A percentile compares a stretch with the other conserved stretches of the same genome.
Conservation (phyloP, 1,140 invertebrate species). For the Drosophila pseudoobscura region DNA sequence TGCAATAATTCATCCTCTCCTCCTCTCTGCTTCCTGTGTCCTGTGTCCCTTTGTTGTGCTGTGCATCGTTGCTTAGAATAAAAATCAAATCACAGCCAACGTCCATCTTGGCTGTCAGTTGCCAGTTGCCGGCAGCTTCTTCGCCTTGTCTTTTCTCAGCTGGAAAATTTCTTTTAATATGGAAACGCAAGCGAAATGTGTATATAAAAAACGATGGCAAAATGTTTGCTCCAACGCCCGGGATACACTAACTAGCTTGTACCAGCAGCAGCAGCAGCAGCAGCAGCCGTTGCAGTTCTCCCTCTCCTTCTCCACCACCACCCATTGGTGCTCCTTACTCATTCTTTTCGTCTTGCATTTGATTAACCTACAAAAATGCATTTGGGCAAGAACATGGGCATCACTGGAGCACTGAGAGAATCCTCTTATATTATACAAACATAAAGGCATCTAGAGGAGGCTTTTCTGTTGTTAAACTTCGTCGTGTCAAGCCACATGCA, state of each 20-base stretch:
- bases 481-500: too few species aligned
- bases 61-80: conserved; percentile 39
- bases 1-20: conserved; percentile 31
- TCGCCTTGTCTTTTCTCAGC: conserved; percentile 37
- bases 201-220: conserved; percentile 41
- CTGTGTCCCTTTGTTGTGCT: conserved; percentile 1
- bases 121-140: conserved; percentile 23
- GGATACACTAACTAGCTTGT: conserved; percentile 57
- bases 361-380: conserved; percentile 73
- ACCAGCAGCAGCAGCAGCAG: conserved; percentile 8
- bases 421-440: too few species aligned
- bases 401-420: too few species aligned
- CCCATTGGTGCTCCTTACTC: conserved; percentile 15
- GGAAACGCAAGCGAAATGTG: conserved; percentile 52
- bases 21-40: background rate
- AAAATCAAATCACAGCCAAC: conserved; percentile 58
- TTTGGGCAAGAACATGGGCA: conserved; percentile 33
- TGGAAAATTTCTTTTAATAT: conserved; percentile 66
- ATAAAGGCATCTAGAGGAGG: too few species aligned
- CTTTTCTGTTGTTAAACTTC: too few species aligned
- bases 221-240: conserved; percentile 47
- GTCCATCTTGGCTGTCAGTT: conserved; percentile 71
- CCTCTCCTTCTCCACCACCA: conserved; percentile 12
- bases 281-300: conserved; percentile 2
- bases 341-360: conserved; percentile 64